Base-by-base conservation (phyloP, 2,797 vertebrate genomes). In the Hyperoplus lanceolatus region DNA sequence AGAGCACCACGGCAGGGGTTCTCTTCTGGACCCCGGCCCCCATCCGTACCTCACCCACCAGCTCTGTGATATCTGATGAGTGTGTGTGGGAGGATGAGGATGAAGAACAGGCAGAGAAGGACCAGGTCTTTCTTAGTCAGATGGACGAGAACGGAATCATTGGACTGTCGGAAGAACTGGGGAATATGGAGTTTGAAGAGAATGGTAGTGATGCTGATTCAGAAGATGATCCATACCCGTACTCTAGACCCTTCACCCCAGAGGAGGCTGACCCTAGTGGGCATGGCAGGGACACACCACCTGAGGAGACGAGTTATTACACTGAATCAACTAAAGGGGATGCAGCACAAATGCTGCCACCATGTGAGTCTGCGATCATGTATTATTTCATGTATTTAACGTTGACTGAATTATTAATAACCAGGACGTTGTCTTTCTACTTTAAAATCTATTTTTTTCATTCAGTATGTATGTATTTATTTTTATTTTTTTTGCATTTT, bases 71-170 rank as follows among this genome's bases (percentile, higher is more conserved):
- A 14, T 91, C 89, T 2, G 89, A 87, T 18, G 91, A 90, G 29
- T 29, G 29, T 12, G 91, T 78, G 6, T 87, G 79, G 85, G 82
- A 87, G 13, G 80, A 82, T 3, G 85, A 83, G 10, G 80, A 82
- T 5, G 81, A 68, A 57, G 70, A 80, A 9, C 59, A 39, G 13
- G 63, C 18, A 4, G 81, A 77, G 0, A 78, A 80, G 0, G 90
- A 91, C 0, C 89, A 94, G 45, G 85, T 90, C 48, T 95, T 95
- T 62, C 56, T 72, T 36, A 86, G 67, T 49, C 92, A 90, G 13
- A 94, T 96, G 95, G 94, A 96, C 15, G 87, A 94, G 68, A 92
- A 95, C 2, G 95, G 96, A 51, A 92, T 96, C 75, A 96, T 96
- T 4, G 94, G 95, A 14, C 84, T 96, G 68, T 71, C 80, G 0